These are phyloP conservation scores for Galerucella nymphaeae DNA, from an alignment of 2,888 invertebrate genomes.

Conservation along the genomic window DNA sequence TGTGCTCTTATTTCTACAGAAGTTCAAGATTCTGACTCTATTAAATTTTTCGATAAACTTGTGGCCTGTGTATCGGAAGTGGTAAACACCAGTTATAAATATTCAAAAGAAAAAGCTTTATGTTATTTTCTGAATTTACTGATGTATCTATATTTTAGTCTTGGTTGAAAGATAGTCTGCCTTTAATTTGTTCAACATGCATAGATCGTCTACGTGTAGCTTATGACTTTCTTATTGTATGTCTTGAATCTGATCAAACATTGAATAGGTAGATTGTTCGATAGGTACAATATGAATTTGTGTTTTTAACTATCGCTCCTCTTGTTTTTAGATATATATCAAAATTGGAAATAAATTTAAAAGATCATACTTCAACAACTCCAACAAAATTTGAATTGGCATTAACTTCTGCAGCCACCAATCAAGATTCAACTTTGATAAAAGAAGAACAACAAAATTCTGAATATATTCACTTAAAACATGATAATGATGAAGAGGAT, in stretches of 20 bases:
- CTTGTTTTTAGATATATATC: slow-evolving; percentile 19
- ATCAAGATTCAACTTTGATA: slow-evolving; percentile 51
- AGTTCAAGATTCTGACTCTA: slow-evolving; percentile 57
- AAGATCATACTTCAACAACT: slow-evolving; percentile 47
- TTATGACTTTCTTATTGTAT: slow-evolving; percentile 60
- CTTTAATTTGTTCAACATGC: slow-evolving; percentile 59
- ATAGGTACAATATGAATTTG: too few relatives aligned
- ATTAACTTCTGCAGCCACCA: slow-evolving; percentile 43
- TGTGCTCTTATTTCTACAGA: slow-evolving; percentile 60
- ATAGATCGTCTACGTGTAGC: slow-evolving; percentile 59
- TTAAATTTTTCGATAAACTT: slow-evolving; percentile 61
- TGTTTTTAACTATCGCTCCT: neutral
- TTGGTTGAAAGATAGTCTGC: slow-evolving; percentile 59
- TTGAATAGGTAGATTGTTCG: slow-evolving; percentile 49
- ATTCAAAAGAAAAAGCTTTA: too few relatives aligned
- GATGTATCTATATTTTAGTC: slow-evolving; percentile 50
- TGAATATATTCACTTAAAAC: slow-evolving; percentile 60
- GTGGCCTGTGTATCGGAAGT: slow-evolving; percentile 60
- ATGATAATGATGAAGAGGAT: slow-evolving; percentile 58
- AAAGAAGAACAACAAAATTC: slow-evolving; percentile 57
- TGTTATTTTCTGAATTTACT: neutral
- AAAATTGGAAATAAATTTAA: slow-evolving; percentile 35
- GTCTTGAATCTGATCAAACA: slow-evolving; percentile 59
- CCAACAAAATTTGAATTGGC: slow-evolving; percentile 57
- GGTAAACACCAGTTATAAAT: slow-evolving; percentile 54